phyloP scores from a whole-genome alignment of 2,888 invertebrate genomes.

The Trichopria drosophilae region DNA sequence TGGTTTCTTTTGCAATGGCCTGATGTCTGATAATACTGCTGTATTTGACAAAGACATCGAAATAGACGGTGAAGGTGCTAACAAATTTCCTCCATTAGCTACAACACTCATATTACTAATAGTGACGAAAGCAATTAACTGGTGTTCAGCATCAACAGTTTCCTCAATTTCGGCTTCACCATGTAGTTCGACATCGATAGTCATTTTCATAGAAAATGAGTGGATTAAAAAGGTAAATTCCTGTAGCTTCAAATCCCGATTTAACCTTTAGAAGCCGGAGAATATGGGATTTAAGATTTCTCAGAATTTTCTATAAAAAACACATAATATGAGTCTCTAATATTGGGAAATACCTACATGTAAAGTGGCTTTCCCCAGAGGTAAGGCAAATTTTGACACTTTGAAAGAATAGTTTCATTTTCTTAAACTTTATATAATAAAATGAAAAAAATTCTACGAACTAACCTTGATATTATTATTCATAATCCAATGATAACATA shows the following conservation, averaged over 20 bases:
- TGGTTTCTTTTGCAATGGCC: slow-evolving; percentile 8
- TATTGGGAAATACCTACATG: no score
- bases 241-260: slow-evolving; percentile 23
- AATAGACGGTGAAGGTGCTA: slow-evolving; percentile 8
- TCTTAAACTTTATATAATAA: background rate
- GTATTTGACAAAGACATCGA: background rate
- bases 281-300: no score
- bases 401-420: no score
- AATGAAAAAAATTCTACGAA: no score
- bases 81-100: background rate
- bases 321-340: no score
- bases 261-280: no score
- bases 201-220: slow-evolving; percentile 18
- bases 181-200: slow-evolving; percentile 5
- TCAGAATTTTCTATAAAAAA: no score
- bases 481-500: no score
- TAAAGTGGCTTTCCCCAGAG: no score
- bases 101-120: background rate
- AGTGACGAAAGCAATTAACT: slow-evolving; percentile 7
- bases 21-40: slow-evolving; percentile 9
- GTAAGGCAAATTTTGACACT: no score
- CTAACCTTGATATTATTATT: no score
- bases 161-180: background rate
- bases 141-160: slow-evolving; percentile 9
- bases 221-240: slow-evolving; percentile 28